Conservation (phyloP, 2,113 vertebrate genomes). For the Onychorhynchus coronatus region DNA sequence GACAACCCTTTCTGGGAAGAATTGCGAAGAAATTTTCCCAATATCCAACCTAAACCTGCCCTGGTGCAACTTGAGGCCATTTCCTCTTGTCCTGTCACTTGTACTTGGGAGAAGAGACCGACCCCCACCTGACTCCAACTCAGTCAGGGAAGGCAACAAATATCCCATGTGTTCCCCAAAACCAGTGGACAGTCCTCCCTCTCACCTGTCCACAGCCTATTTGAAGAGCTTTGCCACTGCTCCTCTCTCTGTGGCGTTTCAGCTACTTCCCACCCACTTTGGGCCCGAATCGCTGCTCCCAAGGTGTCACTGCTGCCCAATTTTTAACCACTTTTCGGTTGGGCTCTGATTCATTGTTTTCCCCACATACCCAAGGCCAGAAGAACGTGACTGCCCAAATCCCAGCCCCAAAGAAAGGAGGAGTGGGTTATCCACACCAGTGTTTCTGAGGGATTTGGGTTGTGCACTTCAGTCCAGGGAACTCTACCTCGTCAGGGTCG, state of each 20-base stretch:
- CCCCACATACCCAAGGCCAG: background rate
- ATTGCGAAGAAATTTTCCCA: background rate
- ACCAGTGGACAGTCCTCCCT: background rate
- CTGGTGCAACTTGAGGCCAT: background rate
- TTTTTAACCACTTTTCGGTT: background rate
- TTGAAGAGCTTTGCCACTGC: background rate
- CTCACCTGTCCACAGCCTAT: too few relatives aligned
- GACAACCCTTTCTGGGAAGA: background rate
- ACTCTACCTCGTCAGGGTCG: conserved; percentile 95
- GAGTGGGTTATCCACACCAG: background rate
- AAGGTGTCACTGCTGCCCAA: background rate
- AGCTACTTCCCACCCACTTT: background rate
- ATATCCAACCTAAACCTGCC: background rate
- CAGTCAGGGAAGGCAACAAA: background rate
- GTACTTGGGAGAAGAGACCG: background rate
- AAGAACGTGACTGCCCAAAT: background rate
- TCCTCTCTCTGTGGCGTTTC: background rate
- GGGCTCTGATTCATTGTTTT: background rate
- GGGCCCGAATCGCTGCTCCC: background rate
- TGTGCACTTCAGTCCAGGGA: background rate
- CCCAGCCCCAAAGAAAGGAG: background rate
- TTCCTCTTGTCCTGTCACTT: background rate
- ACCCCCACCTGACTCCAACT: background rate
- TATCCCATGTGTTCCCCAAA: background rate
- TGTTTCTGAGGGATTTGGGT: background rate